Conservation (phyloP, 2,888 invertebrate species). For the Enoplolaimus lenunculus region DNA sequence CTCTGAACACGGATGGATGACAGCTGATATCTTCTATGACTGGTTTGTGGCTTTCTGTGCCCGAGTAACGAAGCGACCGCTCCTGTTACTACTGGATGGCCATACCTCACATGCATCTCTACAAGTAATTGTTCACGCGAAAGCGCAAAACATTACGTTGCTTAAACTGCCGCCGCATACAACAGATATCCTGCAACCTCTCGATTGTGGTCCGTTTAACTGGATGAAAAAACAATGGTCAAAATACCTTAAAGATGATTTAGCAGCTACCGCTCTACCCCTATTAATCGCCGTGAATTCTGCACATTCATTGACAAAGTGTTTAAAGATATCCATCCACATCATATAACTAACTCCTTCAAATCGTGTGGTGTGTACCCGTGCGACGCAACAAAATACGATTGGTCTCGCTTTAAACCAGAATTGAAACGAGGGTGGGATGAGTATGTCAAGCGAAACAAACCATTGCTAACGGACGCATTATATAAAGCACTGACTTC, state of each 20-base stretch:
- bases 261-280: constrained; percentile 3
- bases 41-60: constrained; percentile 11
- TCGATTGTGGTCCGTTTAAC: constrained; percentile 11
- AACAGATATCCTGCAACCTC: constrained; percentile 14
- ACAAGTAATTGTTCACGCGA: constrained; percentile 2
- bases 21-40: constrained; percentile 5
- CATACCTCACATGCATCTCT: constrained; percentile 2
- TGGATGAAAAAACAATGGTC: not conserved
- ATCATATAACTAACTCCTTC: constrained; percentile 2
- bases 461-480: constrained; percentile 10
- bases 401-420: not conserved
- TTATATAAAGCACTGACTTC: not conserved
- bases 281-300: constrained; percentile 7
- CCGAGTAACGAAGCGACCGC: not conserved
- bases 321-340: not conserved
- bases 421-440: not conserved
- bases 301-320: constrained; percentile 1
- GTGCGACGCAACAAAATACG: constrained; percentile 4
- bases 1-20: constrained; percentile 17
- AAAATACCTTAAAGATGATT: not conserved
- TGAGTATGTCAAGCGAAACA: not conserved
- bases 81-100: constrained; percentile 15
- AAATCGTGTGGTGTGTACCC: not conserved
- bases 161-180: not conserved
- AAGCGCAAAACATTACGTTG: not conserved